Evolutionary conservation across 2,888 invertebrate species (phyloP), one percentile per base, ranked within the genome.

Genomic region (Piscicola geometra): DNA sequence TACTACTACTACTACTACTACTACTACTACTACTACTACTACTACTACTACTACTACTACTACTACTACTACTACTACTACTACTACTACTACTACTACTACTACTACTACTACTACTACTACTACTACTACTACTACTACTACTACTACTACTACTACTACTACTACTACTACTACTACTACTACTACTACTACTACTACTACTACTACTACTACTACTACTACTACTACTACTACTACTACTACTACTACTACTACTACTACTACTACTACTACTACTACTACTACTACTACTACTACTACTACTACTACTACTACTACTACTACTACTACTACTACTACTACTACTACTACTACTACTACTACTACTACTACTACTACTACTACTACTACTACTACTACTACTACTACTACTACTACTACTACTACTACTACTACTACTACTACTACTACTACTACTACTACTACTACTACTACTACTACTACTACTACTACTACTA

Each of bases 1-100:
- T 69, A 69, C 69, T 69, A 69, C 69, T 69, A 69, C 69, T 69
- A 69, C 69, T 69, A 69, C 69, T 69, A 69, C 69, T 69, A 69
- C 69, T 69, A 69, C 69, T 69, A 69, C 69, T 69, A 69, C 69
- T 69, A 69, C 69, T 69, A 69, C 69, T 69, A 69, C 69, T 69
- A 69, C 69, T 69, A 69, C 69, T 69, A 69, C 69, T 69, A 69
- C 69, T 69, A 69, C 69, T 69, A 69, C 69, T 69, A 69, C 69
- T 69, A 69, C 36, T 69, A 69, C 69, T 69, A 69, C 69, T 69
- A 69, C 69, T 69, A 69, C 69, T 69, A 69, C 69, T 69, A 69
- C 69, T 35, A 64, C 69, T 32, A 69, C 69, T 69, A 69, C 69
- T 32, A 69, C 69, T 35, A 69, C 69, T 35, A 69, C 69, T 35